phyloP scores from a whole-genome alignment of 92 coral and sea anemone genomes.

The Meandrina meandrites region DNA sequence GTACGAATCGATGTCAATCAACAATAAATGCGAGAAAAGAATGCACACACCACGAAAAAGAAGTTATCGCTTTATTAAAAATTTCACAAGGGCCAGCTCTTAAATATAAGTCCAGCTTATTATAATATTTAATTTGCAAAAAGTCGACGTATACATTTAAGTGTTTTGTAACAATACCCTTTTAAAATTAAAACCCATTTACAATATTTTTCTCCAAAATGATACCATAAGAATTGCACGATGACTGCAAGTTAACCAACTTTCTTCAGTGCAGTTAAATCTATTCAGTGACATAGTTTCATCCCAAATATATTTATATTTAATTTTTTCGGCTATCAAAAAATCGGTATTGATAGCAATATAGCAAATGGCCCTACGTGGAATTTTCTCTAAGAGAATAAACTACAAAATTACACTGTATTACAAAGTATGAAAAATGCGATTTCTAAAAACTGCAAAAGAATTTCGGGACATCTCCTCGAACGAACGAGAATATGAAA shows the following conservation, averaged over 20 bases:
- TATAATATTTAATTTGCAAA: background rate
- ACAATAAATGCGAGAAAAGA: background rate
- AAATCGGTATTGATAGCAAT: no score
- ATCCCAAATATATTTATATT: background rate
- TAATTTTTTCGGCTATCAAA: no score
- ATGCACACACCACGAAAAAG: background rate
- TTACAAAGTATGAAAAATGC: conserved; percentile 9
- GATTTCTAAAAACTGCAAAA: background rate
- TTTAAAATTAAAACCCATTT: background rate
- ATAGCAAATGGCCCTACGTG: background rate
- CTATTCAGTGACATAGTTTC: background rate
- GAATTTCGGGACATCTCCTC: background rate
- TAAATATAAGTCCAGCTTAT: conserved; percentile 2
- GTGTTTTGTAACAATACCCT: background rate
- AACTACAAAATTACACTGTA: conserved; percentile 13
- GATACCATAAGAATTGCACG: background rate
- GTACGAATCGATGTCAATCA: background rate
- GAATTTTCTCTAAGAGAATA: background rate
- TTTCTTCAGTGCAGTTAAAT: no score
- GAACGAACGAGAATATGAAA: conserved; percentile 4
- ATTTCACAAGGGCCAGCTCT: background rate
- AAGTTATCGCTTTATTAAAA: conserved; percentile 2
- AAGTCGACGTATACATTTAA: background rate
- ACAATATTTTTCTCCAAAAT: background rate
- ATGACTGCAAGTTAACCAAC: no score